Base-by-base conservation (phyloP, 2,113 vertebrate species). In the Lophius piscatorius region DNA sequence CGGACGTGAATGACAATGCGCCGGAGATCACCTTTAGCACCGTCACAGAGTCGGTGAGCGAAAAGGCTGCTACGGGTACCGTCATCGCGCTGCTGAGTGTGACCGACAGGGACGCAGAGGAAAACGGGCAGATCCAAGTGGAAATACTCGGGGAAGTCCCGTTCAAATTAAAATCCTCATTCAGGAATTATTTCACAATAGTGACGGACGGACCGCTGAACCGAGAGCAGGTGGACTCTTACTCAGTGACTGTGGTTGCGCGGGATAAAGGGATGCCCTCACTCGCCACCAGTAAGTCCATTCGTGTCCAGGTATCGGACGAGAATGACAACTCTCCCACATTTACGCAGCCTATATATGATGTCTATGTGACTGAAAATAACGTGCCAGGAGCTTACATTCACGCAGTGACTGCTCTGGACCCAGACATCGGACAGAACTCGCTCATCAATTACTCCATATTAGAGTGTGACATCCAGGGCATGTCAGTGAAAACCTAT, bases 1-100 rank as follows among this genome's bases (percentile, higher is more conserved):
- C 90, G 54, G 97, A 98, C 78, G 78, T 92, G 17, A 99, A 98
- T 65, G 97, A 98, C 89, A 98, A 99, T 78, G 93, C 96, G 0
- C 97, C 97, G 0, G 96, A 98, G 84, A 97, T 98, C 85, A 95
- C 92, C 76, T 98, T 99, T 91, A 98, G 95, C 87, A 98, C 97
- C 0, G 95, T 98, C 24, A 96, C 95, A 47, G 94, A 98, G 82
- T 94, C 96, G 0, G 95, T 99, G 84, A 96, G 94, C 74, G 97
- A 99, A 72, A 94, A 90, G 12, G 95, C 95, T 22, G 90, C 94
- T 34, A 93, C 96, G 0, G 97, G 96, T 57, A 98, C 97, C 0
- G 96, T 99, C 66, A 96, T 98, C 52, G 96, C 96, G 2, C 90
- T 99, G 33, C 93, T 99, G 63, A 98, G 97, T 58, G 96, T 98